Percentiles rank a stretch among this genome's conserved stretches.
Conservation (phyloP, 2,797 vertebrate genomes). For the Typhlichthys subterraneus region DNA sequence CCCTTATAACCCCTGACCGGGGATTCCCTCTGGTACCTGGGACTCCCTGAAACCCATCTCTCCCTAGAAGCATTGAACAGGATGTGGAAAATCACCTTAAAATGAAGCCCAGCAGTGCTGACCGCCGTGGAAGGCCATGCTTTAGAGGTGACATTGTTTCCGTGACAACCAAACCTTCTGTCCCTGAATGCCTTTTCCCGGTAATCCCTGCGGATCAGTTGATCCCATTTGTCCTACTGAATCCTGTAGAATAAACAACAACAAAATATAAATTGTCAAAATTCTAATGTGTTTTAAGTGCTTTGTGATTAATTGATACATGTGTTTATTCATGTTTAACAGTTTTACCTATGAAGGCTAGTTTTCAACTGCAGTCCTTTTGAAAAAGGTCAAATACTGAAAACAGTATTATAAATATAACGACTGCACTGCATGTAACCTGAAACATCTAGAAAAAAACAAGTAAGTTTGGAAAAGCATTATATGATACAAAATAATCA, state of each 20-base stretch:
- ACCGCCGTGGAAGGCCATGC: too few relatives aligned
- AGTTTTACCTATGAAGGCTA: too few relatives aligned
- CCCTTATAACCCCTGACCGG: constrained; percentile 80
- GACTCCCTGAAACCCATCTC: constrained; percentile 83
- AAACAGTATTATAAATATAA: too few relatives aligned
- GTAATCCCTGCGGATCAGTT: constrained; percentile 73
- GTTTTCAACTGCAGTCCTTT: too few relatives aligned
- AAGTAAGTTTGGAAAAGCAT: too few relatives aligned
- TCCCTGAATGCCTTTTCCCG: constrained; percentile 84
- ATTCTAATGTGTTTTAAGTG: too few relatives aligned
- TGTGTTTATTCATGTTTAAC: too few relatives aligned
- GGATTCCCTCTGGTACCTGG: constrained; percentile 78
- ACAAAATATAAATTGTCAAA: background rate
- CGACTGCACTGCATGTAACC: too few relatives aligned
- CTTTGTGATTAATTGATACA: background rate
- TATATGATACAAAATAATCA: too few relatives aligned
- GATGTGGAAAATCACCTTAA: background rate
- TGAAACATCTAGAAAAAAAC: too few relatives aligned
- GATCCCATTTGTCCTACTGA: constrained; percentile 74
- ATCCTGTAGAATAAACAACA: constrained; percentile 69
- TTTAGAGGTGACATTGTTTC: background rate
- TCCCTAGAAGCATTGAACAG: constrained; percentile 68
- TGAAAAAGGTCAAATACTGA: too few relatives aligned
- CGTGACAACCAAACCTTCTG: constrained; percentile 77
- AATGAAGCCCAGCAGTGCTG: background rate